Base-by-base conservation (phyloP, 2,113 vertebrate genomes). In the Pollachius pollachius region DNA sequence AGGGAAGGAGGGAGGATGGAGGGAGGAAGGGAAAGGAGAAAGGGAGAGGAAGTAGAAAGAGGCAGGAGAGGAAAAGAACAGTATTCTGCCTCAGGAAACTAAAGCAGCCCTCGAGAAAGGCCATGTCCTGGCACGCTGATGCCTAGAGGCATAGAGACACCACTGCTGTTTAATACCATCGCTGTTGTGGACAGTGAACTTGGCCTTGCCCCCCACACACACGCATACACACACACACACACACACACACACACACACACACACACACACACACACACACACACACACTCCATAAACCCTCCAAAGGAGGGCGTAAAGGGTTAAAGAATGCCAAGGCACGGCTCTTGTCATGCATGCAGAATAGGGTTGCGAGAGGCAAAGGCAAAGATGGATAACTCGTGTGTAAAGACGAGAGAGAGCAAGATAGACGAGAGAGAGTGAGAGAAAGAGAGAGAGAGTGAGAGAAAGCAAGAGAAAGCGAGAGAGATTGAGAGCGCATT, bases 281-380 rank as follows among this genome's bases (percentile, higher is more conserved):
- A 79, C 68, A 48, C 61, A 66, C 13, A 30, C 73, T 58, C 30
- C 6, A 0, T 65, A 77, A 54, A 2, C 64, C 69, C 67, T 52
- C 6, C 41, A 75, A 78, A 57, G 63, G 68, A 62, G 67, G 25
- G 70, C 59, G 52, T 1, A 69, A 68, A 72, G 63, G 74, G 65
- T 19, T 25, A 48, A 68, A 41, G 37, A 73, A 73, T 74, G 71
- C 63, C 15, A 52, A 81, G 76, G 64, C 79, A 65, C 19, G 64
- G 68, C 70, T 83, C 79, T 72, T 74, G 67, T 81, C 83, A 87
- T 78, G 79, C 85, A 77, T 86, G 77, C 63, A 64, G 21, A 86
- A 87, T 82, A 77, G n/a, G 71, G 71, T 52, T 1, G 23, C 76
- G 77, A 81, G 85, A 87, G 71, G 64, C 73, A 78, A 84, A 80